These are phyloP conservation scores for Drosophila virilis DNA, from an alignment of 1,140 invertebrate genomes.

Conservation along the genomic window DNA sequence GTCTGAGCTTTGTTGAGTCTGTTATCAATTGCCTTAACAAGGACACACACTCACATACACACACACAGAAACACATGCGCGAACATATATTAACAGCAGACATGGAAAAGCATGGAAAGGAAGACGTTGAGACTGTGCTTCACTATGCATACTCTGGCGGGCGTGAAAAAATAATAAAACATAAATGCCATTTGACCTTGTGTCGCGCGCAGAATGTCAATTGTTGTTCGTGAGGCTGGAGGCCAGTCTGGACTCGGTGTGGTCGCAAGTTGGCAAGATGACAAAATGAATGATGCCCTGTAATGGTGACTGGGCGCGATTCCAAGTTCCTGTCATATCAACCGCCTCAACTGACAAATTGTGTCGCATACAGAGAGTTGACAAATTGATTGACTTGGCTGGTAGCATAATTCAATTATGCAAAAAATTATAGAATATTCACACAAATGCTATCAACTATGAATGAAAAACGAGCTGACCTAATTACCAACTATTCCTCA, in stretches of 20 bases:
- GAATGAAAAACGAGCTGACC: constrained; percentile 39
- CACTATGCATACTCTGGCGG: not conserved
- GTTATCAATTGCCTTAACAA: constrained; percentile 69
- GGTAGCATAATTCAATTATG: constrained; percentile 1
- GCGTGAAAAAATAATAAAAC: constrained; percentile 48
- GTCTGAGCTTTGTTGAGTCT: constrained; percentile 30
- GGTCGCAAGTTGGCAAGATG: constrained; percentile 27
- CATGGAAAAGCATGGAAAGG: constrained; percentile 21
- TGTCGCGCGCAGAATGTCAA: constrained; percentile 55
- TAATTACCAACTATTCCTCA: constrained; percentile 34
- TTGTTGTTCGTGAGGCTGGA: constrained; percentile 7
- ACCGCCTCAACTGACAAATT: constrained; percentile 17
- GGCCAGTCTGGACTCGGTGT: constrained; percentile 1
- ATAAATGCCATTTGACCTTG: constrained; percentile 71
- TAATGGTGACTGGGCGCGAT: constrained; percentile 35
- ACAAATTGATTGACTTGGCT: not conserved
- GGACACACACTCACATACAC: constrained; percentile 34
- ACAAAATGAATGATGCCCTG: constrained; percentile 27
- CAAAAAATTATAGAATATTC: constrained; percentile 1
- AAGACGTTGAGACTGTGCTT: constrained; percentile 6
- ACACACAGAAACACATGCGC: constrained; percentile 4
- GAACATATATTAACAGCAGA: constrained; percentile 57
- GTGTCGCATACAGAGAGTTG: constrained; percentile 12
- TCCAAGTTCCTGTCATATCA: not conserved
- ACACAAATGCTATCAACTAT: not conserved